Evolutionary conservation across 2,113 vertebrate species (phyloP).

Genomic region (Nibea albiflora): DNA sequence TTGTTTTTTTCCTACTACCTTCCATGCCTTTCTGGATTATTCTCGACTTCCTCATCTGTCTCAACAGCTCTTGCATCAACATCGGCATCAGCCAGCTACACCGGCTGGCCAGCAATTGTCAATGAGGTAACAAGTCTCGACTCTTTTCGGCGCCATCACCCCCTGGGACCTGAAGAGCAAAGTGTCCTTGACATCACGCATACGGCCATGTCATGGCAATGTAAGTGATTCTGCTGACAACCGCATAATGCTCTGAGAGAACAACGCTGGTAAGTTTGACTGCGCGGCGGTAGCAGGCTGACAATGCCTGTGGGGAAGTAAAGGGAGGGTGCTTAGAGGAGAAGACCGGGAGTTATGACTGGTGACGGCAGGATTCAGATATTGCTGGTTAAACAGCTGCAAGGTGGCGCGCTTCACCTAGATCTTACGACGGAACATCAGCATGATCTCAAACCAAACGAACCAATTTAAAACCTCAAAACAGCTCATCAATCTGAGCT

Average conservation of each 20-base stretch:
- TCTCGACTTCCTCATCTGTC: background rate
- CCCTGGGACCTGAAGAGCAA: background rate
- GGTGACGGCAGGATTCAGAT: background rate
- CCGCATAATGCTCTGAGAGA: constrained; percentile 4
- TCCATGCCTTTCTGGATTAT: background rate
- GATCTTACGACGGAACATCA: background rate
- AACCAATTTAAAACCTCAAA: constrained; percentile 17
- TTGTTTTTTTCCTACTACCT: background rate
- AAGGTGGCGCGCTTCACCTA: background rate
- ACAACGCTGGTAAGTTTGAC: background rate
- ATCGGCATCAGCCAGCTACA: background rate
- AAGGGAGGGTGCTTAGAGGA: background rate
- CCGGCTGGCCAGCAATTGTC: background rate
- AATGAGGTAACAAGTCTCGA: background rate
- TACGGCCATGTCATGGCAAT: background rate
- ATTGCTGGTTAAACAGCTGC: background rate
- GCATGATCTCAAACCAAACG: background rate
- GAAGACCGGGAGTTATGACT: background rate
- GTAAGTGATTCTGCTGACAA: constrained; percentile 7
- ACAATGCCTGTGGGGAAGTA: background rate
- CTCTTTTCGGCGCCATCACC: background rate
- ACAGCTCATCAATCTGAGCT: constrained; percentile 8
- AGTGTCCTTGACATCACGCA: background rate
- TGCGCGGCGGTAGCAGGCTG: background rate
- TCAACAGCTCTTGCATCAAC: background rate